Evolutionary conservation across 2,888 invertebrate species (phyloP).

Genomic region (Xestia xanthographa): DNA sequence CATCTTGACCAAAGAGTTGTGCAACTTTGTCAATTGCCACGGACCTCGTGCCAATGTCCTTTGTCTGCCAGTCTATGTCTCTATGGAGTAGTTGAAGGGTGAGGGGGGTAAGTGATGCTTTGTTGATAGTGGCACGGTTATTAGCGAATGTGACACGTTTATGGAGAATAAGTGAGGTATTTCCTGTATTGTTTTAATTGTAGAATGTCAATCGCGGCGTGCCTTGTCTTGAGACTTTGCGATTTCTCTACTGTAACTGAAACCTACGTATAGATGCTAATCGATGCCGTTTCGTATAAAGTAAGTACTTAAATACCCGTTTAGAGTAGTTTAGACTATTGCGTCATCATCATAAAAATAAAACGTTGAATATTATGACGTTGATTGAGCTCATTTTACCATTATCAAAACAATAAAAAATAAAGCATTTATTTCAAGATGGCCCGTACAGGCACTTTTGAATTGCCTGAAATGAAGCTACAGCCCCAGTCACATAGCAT

Average conservation of each 20-base stretch:
- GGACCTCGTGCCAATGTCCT: slow-evolving; percentile 45
- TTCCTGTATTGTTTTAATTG: slow-evolving; percentile 5
- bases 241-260: background rate
- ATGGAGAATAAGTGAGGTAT: background rate
- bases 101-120: background rate
- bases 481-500: too few relatives aligned
- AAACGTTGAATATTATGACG: too few relatives aligned
- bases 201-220: background rate
- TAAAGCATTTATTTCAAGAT: too few relatives aligned
- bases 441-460: too few relatives aligned
- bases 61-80: slow-evolving; percentile 27
- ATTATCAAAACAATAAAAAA: too few relatives aligned
- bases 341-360: too few relatives aligned
- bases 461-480: too few relatives aligned
- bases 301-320: too few relatives aligned
- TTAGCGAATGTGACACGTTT: slow-evolving; percentile 7
- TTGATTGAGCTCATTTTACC: too few relatives aligned
- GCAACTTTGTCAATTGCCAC: slow-evolving; percentile 41
- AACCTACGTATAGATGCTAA: background rate
- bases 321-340: too few relatives aligned
- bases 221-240: background rate
- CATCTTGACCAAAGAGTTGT: slow-evolving; percentile 33
- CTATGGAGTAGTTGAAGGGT: slow-evolving; percentile 9
- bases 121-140: slow-evolving; percentile 19
- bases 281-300: background rate